A percentile compares a stretch with the other conserved stretches of the same genome.
phyloP scores from a whole-genome alignment of 2,888 invertebrate species.

The Achlya flavicornis region DNA sequence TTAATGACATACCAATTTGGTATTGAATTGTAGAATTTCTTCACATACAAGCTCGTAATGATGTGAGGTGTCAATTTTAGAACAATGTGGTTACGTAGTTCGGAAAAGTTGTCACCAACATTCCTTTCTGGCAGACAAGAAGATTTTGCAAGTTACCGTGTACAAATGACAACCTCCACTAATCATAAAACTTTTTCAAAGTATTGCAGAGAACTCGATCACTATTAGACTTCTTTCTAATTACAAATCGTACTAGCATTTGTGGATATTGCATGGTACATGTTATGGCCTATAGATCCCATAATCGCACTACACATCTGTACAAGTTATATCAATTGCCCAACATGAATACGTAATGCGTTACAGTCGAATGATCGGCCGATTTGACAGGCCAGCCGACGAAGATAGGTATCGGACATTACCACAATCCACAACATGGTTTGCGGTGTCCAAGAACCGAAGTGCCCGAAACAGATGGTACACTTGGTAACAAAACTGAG shows the following conservation, averaged over 20 bases:
- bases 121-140: not conserved
- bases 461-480: conserved; percentile 10
- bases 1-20: conserved; percentile 19
- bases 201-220: too few relatives aligned
- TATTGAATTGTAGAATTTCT: conserved; percentile 8
- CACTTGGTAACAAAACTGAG: conserved; percentile 7
- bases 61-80: conserved; percentile 4
- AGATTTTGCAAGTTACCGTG: not conserved
- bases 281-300: conserved; percentile 16
- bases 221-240: too few relatives aligned
- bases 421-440: conserved; percentile 67
- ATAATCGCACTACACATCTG: conserved; percentile 41
- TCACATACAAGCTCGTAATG: conserved; percentile 1
- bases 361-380: conserved; percentile 66
- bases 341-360: conserved; percentile 75
- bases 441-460: conserved; percentile 53
- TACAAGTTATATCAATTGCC: conserved; percentile 75
- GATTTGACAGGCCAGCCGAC: conserved; percentile 68
- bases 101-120: not conserved
- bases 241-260: not conserved
- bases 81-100: not conserved
- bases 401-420: conserved; percentile 78
- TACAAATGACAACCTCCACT: too few relatives aligned
- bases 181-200: too few relatives aligned
- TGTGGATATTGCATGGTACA: not conserved